Conservation (phyloP, 2,888 invertebrate species). For the Teinopalpus imperialis region DNA sequence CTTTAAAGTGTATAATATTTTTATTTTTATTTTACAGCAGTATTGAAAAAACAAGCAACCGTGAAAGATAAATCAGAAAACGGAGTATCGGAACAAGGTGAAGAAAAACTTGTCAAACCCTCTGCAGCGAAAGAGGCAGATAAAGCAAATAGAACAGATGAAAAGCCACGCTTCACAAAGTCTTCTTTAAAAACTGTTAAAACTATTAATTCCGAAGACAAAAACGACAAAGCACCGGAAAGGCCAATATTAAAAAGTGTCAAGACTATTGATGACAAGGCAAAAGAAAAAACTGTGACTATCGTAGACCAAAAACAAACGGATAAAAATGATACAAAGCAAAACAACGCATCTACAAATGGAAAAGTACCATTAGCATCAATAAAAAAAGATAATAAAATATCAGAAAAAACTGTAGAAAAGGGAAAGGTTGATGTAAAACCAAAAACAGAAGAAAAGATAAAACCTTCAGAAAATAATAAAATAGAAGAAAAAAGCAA, state of each 20-base stretch:
- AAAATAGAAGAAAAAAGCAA: conserved; percentile 43
- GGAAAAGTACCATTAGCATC: conserved; percentile 44
- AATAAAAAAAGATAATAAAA: conserved; percentile 28
- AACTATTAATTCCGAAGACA: conserved; percentile 50
- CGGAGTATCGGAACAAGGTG: conserved; percentile 55
- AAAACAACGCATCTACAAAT: conserved; percentile 40
- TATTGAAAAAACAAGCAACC: conserved; percentile 71
- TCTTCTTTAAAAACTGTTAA: conserved; percentile 43
- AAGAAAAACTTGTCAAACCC: conserved; percentile 69
- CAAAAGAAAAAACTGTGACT: conserved; percentile 69
- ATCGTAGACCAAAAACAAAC: conserved; percentile 61
- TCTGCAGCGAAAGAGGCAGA: conserved; percentile 66
- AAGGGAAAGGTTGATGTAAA: conserved; percentile 21
- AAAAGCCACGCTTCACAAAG: conserved; percentile 63
- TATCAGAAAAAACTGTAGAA: conserved; percentile 25
- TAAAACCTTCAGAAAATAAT: conserved; percentile 37
- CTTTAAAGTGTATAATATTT: too few species aligned
- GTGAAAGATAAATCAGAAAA: conserved; percentile 68
- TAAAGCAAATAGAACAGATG: conserved; percentile 53
- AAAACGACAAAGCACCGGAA: conserved; percentile 51
- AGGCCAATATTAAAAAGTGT: conserved; percentile 61
- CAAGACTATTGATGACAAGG: conserved; percentile 69
- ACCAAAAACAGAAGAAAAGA: conserved; percentile 35
- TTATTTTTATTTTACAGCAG: conserved; percentile 53
- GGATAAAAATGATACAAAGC: conserved; percentile 43